Base-by-base conservation (phyloP, 2,888 invertebrate species). In the Caenorhabditis becei region DNA sequence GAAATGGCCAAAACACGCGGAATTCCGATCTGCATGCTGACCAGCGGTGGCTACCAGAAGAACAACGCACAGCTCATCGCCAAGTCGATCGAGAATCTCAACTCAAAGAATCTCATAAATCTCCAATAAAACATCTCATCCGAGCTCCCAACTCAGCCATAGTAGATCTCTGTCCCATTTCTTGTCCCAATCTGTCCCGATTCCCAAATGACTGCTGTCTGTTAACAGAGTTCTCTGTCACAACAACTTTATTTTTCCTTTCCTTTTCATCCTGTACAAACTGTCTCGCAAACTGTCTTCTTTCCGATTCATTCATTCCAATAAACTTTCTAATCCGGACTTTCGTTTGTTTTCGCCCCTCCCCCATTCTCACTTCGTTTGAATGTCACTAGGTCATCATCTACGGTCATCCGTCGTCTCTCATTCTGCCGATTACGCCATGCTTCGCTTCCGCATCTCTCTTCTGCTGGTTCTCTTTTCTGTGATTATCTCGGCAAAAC, bases 41-140 rank as follows among this genome's bases (percentile, higher is more conserved):
- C 92, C 0, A 96, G 96, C 88, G 96, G 96, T 0, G 96, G 96
- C 0, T 96, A 96, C 91, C 93, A 95, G 82, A 94, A 94, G 82
- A 93, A 93, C 80, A 95, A 95, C 0, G 96, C 96, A 0, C 92
- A 93, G 82, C 94, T 96, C 83, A 96, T 96, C 72, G 95, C 96
- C 0, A 94, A 95, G 88, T 96, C 96, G 1, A 95, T 96, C 82
- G 92, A 94, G 53, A 96, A 96, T 92, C 93, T 96, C 23, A 93
- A 94, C 83, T 92, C 92, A 4, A 89, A 91, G 72, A 88, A 90
- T 1, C 88, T 93, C 1, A 92, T 93, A 35, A 54, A 84, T n/a
- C 70, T 47, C 47, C 18, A 18, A 10, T 47, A 18, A 41, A 10
- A 16, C 16, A 16, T 41, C 18, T 47, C 18, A 70, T 49, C 35